Conservation (phyloP, 2,888 invertebrate genomes). For the Ophion ellenae region DNA sequence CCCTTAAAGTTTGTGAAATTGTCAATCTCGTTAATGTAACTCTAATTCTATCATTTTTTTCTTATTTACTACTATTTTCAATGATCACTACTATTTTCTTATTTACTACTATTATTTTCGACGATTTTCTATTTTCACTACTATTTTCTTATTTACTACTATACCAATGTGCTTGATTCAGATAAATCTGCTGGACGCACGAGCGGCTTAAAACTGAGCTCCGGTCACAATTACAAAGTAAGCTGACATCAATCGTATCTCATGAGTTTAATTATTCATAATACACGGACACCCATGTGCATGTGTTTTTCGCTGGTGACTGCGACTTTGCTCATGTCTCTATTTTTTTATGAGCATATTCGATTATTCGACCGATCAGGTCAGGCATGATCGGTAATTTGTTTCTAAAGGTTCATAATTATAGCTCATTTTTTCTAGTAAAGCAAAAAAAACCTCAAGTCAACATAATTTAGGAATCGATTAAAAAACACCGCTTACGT, state of each 20-base stretch:
- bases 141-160: not conserved
- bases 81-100: not conserved
- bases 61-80: not conserved
- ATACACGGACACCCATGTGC: no score
- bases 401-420: no score
- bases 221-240: conserved; percentile 51
- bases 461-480: no score
- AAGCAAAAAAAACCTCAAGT: no score
- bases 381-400: no score
- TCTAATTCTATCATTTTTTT: not conserved
- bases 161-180: conserved; percentile 9
- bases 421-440: no score
- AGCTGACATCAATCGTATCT: not conserved
- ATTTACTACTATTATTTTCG: not conserved
- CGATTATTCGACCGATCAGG: no score
- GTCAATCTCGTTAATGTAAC: not conserved
- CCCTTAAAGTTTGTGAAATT: no score
- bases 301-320: no score
- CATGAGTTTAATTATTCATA: not conserved
- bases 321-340: no score
- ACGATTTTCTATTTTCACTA: not conserved
- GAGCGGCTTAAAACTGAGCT: conserved; percentile 45
- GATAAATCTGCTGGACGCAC: conserved; percentile 47
- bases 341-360: no score
- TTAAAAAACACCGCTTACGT: no score